These are phyloP conservation scores for Strigops habroptila DNA, from an alignment of 2,113 vertebrate species.

Conservation along the genomic window DNA sequence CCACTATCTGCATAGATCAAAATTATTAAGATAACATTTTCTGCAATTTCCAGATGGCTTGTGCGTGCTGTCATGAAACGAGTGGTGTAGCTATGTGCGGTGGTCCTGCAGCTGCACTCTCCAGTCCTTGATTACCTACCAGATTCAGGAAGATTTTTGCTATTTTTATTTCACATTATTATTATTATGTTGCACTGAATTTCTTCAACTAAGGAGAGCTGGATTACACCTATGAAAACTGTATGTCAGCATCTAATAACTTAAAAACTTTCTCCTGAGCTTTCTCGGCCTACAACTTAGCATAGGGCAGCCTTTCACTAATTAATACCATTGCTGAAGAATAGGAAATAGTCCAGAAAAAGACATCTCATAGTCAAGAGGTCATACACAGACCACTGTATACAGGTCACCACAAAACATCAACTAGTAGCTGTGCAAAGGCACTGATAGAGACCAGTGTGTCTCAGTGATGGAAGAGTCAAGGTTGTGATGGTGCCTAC, in stretches of 20 bases:
- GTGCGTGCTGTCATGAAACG: not conserved
- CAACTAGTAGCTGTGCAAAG: not conserved
- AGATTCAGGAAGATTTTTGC: not conserved
- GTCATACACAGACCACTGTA: not conserved
- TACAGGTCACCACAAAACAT: not conserved
- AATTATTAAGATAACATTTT: not conserved
- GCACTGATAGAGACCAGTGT: not conserved
- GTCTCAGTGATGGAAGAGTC: not conserved
- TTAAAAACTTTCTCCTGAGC: not conserved
- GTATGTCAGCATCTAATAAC: not conserved
- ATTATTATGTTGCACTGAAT: not conserved
- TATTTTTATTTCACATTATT: not conserved
- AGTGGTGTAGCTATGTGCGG: not conserved
- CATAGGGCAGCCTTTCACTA: not conserved
- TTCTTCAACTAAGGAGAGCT: not conserved
- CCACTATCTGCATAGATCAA: not conserved
- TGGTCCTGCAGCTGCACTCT: not conserved
- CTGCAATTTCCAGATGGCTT: not conserved
- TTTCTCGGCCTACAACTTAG: not conserved
- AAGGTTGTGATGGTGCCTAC: not conserved
- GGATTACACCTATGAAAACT: not conserved
- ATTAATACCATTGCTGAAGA: not conserved
- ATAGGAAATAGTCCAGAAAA: not conserved
- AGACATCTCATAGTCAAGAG: not conserved
- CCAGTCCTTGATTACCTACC: not conserved